These are phyloP conservation scores for Diabrotica balteata DNA, from an alignment of 2,888 invertebrate genomes.

Conservation along the genomic window DNA sequence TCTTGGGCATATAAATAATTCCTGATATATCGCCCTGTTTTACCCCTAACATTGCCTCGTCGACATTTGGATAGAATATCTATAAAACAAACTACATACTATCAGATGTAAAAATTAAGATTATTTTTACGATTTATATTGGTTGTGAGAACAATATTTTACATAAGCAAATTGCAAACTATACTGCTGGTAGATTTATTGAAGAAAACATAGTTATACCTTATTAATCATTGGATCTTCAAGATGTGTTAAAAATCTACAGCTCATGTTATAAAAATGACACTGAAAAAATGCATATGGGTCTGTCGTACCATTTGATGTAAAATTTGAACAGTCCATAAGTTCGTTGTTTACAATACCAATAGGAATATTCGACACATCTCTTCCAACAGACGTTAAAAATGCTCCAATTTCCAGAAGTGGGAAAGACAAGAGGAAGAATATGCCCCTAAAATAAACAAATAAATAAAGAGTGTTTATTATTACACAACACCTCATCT, in stretches of 20 bases:
- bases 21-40: conserved; percentile 67
- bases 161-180: too few species aligned
- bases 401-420: conserved; percentile 81
- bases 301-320: conserved; percentile 35
- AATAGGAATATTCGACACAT: conserved; percentile 74
- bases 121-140: too few species aligned
- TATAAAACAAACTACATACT: conserved; percentile 38
- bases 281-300: conserved; percentile 54
- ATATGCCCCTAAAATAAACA: conserved; percentile 68
- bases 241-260: conserved; percentile 68
- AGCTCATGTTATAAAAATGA: conserved; percentile 66
- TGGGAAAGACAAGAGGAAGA: conserved; percentile 84
- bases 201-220: conserved; percentile 27
- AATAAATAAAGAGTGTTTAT: too few species aligned
- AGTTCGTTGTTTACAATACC: conserved; percentile 83
- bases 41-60: conserved; percentile 65
- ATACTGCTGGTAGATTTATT: too few species aligned
- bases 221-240: conserved; percentile 64
- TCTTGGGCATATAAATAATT: conserved; percentile 71
- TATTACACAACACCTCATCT: too few species aligned
- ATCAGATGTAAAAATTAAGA: too few species aligned
- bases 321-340: conserved; percentile 51
- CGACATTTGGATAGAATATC: conserved; percentile 63
- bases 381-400: conserved; percentile 80
- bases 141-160: too few species aligned